Conservation (phyloP, 2,797 vertebrate genomes). For the Mastacembelus armatus region DNA sequence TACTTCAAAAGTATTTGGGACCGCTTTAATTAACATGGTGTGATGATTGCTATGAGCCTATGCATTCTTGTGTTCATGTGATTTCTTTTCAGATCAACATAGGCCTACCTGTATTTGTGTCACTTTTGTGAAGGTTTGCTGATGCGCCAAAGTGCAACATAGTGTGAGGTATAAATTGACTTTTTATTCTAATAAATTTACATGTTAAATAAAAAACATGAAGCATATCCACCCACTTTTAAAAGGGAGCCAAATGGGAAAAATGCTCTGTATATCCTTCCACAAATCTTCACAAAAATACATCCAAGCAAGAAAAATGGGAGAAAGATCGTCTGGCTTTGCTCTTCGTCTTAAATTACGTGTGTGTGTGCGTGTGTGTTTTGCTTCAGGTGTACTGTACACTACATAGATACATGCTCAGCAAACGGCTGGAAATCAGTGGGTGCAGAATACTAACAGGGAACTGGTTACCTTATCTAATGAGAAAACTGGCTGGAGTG, state of each 20-base stretch:
- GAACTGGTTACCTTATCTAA: conserved; percentile 22
- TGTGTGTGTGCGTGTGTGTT: too few relatives aligned
- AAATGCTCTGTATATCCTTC: too few relatives aligned
- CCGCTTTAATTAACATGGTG: too few relatives aligned
- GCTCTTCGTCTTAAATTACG: too few relatives aligned
- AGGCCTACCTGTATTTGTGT: background rate
- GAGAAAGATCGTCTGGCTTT: background rate
- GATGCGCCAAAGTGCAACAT: background rate
- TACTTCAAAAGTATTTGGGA: too few relatives aligned
- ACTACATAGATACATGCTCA: too few relatives aligned
- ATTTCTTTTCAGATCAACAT: background rate
- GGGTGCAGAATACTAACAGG: background rate
- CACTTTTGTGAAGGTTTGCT: background rate
- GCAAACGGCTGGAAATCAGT: too few relatives aligned
- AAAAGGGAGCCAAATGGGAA: too few relatives aligned
- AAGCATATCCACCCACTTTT: too few relatives aligned
- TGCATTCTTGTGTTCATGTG: too few relatives aligned
- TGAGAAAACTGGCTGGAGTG: background rate
- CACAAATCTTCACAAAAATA: too few relatives aligned
- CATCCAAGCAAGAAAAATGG: background rate
- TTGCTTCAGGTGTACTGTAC: background rate
- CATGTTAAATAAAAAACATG: background rate
- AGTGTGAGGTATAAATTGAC: background rate
- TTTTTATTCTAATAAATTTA: background rate
- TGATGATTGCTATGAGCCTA: too few relatives aligned